phyloP scores from a whole-genome alignment of 2,888 invertebrate genomes.

The Xylota sylvarum region DNA sequence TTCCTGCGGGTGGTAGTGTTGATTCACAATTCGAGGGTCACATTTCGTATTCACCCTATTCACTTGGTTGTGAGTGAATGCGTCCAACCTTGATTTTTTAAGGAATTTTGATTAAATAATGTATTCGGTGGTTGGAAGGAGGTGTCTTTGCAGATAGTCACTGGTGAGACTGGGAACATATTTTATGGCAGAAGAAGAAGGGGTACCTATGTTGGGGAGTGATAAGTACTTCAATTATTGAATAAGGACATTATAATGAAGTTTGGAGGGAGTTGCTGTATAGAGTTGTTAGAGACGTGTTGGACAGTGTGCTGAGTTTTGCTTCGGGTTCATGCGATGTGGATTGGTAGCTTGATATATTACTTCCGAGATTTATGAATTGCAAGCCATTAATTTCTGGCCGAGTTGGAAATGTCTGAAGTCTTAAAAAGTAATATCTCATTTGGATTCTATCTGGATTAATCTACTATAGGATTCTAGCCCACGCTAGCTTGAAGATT shows the following conservation, averaged over 20 bases:
- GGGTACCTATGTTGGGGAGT: background rate
- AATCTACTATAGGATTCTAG: too few relatives aligned
- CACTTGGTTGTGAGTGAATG: conserved; percentile 41
- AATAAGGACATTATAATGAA: conserved; percentile 9
- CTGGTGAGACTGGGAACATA: background rate
- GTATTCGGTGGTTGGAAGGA: conserved; percentile 24
- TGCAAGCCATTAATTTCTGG: too few relatives aligned
- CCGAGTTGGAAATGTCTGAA: too few relatives aligned
- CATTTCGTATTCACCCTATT: conserved; percentile 69
- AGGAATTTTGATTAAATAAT: conserved; percentile 70
- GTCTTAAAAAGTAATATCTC: too few relatives aligned
- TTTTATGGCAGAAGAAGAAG: background rate
- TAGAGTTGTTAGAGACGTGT: too few relatives aligned
- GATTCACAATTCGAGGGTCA: conserved; percentile 70
- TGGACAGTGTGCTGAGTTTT: too few relatives aligned
- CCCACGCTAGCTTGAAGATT: too few relatives aligned
- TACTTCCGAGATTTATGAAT: too few relatives aligned
- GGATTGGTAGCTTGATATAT: too few relatives aligned
- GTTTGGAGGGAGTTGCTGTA: too few relatives aligned
- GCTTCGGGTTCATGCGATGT: too few relatives aligned
- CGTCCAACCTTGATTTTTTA: conserved; percentile 61
- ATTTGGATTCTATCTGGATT: too few relatives aligned
- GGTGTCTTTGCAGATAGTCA: background rate
- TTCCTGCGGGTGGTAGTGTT: conserved; percentile 14
- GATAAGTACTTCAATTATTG: background rate